Percentiles rank a stretch among this genome's conserved stretches.
Evolutionary conservation across 2,888 invertebrate species (phyloP).

Genomic region (Epirrhoe tristata): DNA sequence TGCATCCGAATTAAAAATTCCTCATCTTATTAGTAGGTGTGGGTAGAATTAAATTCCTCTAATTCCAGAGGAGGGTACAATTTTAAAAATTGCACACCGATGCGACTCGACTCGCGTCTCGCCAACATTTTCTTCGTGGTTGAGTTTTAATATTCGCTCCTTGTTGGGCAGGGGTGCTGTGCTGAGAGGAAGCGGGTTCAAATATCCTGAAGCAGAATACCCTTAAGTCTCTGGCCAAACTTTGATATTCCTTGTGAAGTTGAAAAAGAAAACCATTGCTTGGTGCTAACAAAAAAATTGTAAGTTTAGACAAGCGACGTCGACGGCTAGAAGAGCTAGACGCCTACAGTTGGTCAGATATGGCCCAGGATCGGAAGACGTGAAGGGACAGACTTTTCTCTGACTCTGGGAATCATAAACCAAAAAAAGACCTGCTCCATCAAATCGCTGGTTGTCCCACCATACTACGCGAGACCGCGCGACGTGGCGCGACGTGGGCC

Average conservation of each 20-base stretch:
- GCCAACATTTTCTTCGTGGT: constrained; percentile 48
- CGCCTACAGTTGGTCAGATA: too few species aligned
- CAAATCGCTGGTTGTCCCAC: neutral
- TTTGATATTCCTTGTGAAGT: too few species aligned
- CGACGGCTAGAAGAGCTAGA: neutral
- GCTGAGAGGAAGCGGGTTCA: constrained; percentile 9
- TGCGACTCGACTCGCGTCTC: constrained; percentile 39
- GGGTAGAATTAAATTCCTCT: constrained; percentile 44
- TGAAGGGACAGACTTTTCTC: too few species aligned
- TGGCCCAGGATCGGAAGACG: too few species aligned
- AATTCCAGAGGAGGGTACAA: constrained; percentile 44
- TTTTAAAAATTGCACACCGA: constrained; percentile 51
- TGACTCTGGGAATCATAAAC: too few species aligned
- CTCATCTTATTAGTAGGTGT: constrained; percentile 39
- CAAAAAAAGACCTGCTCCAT: neutral
- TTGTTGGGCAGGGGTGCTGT: constrained; percentile 26
- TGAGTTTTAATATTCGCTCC: constrained; percentile 58
- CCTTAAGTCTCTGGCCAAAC: neutral
- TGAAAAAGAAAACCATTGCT: too few species aligned
- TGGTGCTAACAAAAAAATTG: too few species aligned
- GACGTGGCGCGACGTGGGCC: neutral
- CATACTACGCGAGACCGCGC: neutral
- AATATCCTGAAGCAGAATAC: neutral
- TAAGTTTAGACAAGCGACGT: too few species aligned
- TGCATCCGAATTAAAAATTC: constrained; percentile 43